phyloP scores from a whole-genome alignment of 2,888 invertebrate genomes.

The Lycocerus yunnanus region DNA sequence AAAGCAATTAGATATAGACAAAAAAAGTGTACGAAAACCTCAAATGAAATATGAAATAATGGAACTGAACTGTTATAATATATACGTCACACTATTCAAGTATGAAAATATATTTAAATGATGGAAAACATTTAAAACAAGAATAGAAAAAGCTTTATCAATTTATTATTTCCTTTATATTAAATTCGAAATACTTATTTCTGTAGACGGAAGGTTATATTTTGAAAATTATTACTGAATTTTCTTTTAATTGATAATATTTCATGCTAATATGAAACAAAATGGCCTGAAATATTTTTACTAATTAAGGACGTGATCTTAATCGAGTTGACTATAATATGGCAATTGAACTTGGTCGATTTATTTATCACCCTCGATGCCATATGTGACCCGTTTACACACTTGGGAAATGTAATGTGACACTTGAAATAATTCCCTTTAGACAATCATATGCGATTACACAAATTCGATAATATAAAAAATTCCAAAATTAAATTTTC shows the following conservation, averaged over 20 bases:
- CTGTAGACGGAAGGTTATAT: neutral
- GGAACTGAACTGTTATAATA: neutral
- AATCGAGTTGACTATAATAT: neutral
- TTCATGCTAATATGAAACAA: neutral
- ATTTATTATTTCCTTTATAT: neutral
- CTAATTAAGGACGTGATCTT: neutral
- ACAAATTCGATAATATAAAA: neutral
- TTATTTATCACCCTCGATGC: constrained; percentile 17
- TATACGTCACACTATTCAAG: neutral
- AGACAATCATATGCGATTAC: constrained; percentile 4
- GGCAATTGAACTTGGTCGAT: constrained; percentile 8
- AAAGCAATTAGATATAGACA: neutral
- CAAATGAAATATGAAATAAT: neutral
- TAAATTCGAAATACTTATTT: neutral
- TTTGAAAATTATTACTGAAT: neutral
- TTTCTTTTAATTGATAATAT: neutral
- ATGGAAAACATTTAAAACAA: neutral
- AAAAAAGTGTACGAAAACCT: neutral
- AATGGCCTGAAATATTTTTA: neutral
- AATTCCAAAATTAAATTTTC: neutral
- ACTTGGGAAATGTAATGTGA: constrained; percentile 18
- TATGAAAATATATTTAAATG: neutral
- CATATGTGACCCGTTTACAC: constrained; percentile 18
- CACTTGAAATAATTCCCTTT: constrained; percentile 16
- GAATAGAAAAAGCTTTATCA: neutral